These are phyloP conservation scores for Cynodonichthys magdalenae DNA, from an alignment of 2,797 vertebrate species.

Conservation along the genomic window DNA sequence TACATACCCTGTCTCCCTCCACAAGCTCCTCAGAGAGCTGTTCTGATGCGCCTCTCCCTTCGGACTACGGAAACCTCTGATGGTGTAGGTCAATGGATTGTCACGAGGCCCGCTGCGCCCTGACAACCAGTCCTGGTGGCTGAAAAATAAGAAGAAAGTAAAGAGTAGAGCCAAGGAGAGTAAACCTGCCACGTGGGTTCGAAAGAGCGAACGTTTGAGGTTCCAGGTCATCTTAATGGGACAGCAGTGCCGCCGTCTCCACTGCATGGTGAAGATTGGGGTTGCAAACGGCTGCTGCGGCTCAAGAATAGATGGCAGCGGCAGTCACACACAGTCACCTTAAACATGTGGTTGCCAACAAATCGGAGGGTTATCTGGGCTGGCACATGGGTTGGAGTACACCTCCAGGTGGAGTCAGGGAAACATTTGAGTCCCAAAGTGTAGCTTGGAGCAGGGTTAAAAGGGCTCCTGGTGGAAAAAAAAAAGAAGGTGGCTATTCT, in stretches of 20 bases:
- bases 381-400: constrained; percentile 61
- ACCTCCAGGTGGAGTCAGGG: constrained; percentile 59
- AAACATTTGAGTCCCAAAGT: constrained; percentile 37
- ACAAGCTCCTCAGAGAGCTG: constrained; percentile 83
- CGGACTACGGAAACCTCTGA: constrained; percentile 88
- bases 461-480: constrained; percentile 42
- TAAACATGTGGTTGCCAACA: constrained; percentile 80
- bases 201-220: constrained; percentile 90
- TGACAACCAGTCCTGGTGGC: constrained; percentile 93
- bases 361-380: constrained; percentile 68
- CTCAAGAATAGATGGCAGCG: constrained; percentile 65
- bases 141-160: constrained; percentile 91
- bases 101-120: constrained; percentile 89
- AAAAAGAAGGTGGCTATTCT: constrained; percentile 51
- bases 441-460: constrained; percentile 39
- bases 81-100: constrained; percentile 90
- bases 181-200: constrained; percentile 91
- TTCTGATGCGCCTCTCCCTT: constrained; percentile 92
- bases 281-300: constrained; percentile 59
- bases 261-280: constrained; percentile 92
- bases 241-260: constrained; percentile 96
- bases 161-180: constrained; percentile 91
- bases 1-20: constrained; percentile 86
- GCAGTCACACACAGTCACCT: constrained; percentile 72
- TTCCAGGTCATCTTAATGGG: constrained; percentile 97